Conservation (phyloP, 1,140 invertebrate genomes). For the Drosophila virilis region DNA sequence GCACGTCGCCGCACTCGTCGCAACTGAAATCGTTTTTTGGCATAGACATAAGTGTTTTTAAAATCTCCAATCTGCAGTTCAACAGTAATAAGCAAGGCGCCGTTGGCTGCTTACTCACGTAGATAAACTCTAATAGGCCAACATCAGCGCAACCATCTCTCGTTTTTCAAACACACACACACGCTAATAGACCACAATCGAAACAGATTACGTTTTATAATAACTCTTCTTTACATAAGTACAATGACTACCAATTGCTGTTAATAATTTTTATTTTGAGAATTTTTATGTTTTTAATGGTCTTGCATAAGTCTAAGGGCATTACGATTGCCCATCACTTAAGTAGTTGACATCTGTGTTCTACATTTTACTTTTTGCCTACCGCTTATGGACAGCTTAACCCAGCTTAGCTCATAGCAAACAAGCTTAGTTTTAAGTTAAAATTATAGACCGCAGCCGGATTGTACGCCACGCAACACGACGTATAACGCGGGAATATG, state of each 20-base stretch:
- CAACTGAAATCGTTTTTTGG: conserved; percentile 54
- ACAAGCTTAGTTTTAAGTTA: conserved; percentile 62
- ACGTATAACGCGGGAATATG: conserved; percentile 55
- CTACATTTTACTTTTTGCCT: conserved; percentile 60
- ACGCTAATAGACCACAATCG: conserved; percentile 6
- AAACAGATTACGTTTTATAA: conserved; percentile 15
- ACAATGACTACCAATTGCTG: conserved; percentile 39
- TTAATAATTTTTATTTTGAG: conserved; percentile 35
- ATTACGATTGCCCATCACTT: conserved; percentile 51
- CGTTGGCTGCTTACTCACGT: conserved; percentile 44
- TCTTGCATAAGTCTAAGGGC: conserved; percentile 41
- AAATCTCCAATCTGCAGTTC: conserved; percentile 70
- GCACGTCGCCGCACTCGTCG: conserved; percentile 73
- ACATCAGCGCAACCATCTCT: conserved; percentile 34
- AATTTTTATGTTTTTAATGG: conserved; percentile 45
- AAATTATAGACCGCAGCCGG: conserved; percentile 42
- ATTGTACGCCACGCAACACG: conserved; percentile 34
- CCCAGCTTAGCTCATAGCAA: conserved; percentile 68
- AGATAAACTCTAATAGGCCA: conserved; percentile 38
- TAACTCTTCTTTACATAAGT: conserved; percentile 30
- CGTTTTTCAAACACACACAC: conserved; percentile 23
- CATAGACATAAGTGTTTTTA: conserved; percentile 72
- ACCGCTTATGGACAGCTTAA: conserved; percentile 58
- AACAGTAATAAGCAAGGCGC: conserved; percentile 22
- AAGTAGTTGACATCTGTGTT: conserved; percentile 60